Evolutionary conservation across 1,140 invertebrate genomes (phyloP), one percentile per base, ranked within the genome.

Genomic region (Trachelipus rathkii): DNA sequence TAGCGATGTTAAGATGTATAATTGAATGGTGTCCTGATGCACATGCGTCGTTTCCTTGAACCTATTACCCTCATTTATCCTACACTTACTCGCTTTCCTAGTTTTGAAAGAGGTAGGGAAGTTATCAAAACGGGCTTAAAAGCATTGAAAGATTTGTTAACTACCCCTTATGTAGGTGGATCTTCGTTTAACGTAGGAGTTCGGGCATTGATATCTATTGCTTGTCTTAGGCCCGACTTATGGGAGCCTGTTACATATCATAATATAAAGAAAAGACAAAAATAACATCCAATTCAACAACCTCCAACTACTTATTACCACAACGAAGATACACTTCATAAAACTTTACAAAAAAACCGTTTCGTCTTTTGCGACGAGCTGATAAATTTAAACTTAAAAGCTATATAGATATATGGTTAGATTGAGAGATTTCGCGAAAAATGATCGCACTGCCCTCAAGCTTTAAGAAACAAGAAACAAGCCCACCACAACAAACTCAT

Each of bases 21-120:
- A n/a, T n/a, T n/a, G n/a, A n/a, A n/a, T n/a, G 79, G 79, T 19
- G 46, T 81, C 7, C 69, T 75, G 3, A 70, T 81, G 3, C 77
- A 81, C 50, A 44, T 77, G 2, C 74, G 78, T 11, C 71, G 79
- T 8, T 81, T 78, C 74, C 60, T 81, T 72, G 79, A 81, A 46
- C 77, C 79, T 8, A 43, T 81, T 13, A 68, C 78, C 43, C 79
- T 7, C 79, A 81, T 46, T 68, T 81, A 7, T 13, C 78, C 10
- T 33, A 23, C 15, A 77, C 46, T 78, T n/a, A 53, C 46, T 15
- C 72, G 75, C 23, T 78, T 68, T 53, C 70, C 77, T 72, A 13
- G 19, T 81, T 19, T 72, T 72, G 19, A 45, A 19, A 33, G 74
- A 15, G 74, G 44, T 8, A 72, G 71, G 5, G 46, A 72, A 21